A percentile compares a stretch with the other conserved stretches of the same genome.
These are phyloP conservation scores for Hydrochoerus hydrochaeris DNA, from an alignment of 2,113 vertebrate genomes.

Conservation along the genomic window DNA sequence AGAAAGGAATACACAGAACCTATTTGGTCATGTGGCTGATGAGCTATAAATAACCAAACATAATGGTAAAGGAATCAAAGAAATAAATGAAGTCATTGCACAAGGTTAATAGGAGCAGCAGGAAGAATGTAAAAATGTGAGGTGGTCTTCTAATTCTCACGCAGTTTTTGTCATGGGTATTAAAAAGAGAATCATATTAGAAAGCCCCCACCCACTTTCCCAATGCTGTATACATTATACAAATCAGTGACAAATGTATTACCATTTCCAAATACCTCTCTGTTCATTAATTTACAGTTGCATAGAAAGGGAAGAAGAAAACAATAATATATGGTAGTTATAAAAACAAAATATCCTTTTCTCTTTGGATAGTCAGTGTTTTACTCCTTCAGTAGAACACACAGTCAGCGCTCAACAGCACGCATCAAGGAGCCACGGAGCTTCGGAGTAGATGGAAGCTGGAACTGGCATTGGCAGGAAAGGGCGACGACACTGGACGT, in stretches of 20 bases:
- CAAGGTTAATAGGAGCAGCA: conserved; percentile 85
- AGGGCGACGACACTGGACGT: conserved; percentile 75
- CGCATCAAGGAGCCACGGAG: conserved; percentile 79
- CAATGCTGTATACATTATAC: conserved; percentile 89
- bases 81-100: conserved; percentile 81
- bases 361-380: conserved; percentile 95
- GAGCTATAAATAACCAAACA: conserved; percentile 84
- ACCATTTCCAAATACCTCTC: conserved; percentile 90
- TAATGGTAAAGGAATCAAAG: conserved; percentile 78
- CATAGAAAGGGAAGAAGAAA: conserved; percentile 95
- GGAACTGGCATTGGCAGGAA: conserved; percentile 66
- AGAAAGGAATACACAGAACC: conserved; percentile 70
- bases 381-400: conserved; percentile 83
- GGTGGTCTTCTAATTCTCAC: conserved; percentile 85
- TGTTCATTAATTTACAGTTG: conserved; percentile 96
- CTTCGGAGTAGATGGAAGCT: conserved; percentile 77
- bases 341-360: conserved; percentile 90
- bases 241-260: conserved; percentile 91
- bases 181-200: conserved; percentile 86
- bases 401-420: conserved; percentile 63
- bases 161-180: conserved; percentile 83
- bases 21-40: conserved; percentile 74
- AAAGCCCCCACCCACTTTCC: conserved; percentile 88
- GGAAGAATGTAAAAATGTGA: conserved; percentile 90
- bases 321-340: conserved; percentile 85